Base-by-base conservation (phyloP, 2,113 vertebrate genomes). In the Sinocyclocheilus maitianheensis region DNA sequence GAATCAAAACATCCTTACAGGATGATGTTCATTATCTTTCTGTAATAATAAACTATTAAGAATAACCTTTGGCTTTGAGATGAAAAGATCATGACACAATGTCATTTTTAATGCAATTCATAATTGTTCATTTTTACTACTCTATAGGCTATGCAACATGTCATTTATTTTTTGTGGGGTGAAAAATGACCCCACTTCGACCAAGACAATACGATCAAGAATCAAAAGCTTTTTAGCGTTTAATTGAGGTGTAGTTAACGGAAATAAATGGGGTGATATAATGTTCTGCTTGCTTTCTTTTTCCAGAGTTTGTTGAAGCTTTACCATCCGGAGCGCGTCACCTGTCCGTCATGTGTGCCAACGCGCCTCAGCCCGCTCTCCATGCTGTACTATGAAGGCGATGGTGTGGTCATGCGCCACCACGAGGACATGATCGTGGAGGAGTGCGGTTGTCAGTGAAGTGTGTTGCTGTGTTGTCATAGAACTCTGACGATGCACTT, bases 401-500 rank as follows among this genome's bases (percentile, higher is more conserved):
- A 95, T 0, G 95, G 96, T 6, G 79, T 97, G 5, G 92, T 95
- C 0, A 79, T 97, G 84, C 93, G 94, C 0, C 97, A 98, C 85
- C 97, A 97, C 0, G 96, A 96, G 87, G 97, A 97, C 90, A 97
- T 97, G 97, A 88, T 97, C 5, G 93, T 97, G 5, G 97, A 97
- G 74, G 96, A 97, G 89, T 97, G 97, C 0, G 96, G 96, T 84
- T 97, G 96, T 88, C 96, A 97, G 87, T 97, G 93, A 95, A 40
- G 12, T 14, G 20, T 34, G 24, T 13, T 63, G 7, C 9, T 34
- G 79, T 26, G 24, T 2, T 69, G 2, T 69, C 65, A 69, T 13
- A 16, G n/a, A 48, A 12, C 10, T 48, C 46, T 48, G 10, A 48
- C 2, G 46, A 46, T 48, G 10, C 46, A 67, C 26, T 65, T 65